These are phyloP conservation scores for Echinometra lucunter DNA, from an alignment of 53 echinoderm and acorn worm genomes.

Conservation along the genomic window DNA sequence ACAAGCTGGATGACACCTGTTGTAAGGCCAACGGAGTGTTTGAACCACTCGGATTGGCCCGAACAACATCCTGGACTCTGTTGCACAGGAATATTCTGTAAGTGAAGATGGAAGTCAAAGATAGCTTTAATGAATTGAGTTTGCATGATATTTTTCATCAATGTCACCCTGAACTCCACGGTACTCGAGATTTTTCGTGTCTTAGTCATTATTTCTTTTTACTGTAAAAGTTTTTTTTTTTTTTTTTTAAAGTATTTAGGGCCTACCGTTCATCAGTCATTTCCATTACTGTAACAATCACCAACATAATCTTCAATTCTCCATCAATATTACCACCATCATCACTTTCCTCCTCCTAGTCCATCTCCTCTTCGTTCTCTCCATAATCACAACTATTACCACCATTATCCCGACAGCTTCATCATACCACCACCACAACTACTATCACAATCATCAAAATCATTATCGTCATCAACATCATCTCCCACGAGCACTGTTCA, in stretches of 20 bases:
- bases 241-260: no score
- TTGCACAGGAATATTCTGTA: not conserved
- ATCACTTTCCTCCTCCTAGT: not conserved
- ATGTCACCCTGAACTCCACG: not conserved
- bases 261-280: no score
- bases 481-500: not conserved
- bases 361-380: not conserved
- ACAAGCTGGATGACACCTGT: not conserved
- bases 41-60: not conserved
- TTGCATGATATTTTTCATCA: not conserved
- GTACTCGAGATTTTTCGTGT: no score
- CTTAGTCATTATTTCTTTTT: no score
- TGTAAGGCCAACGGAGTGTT: not conserved
- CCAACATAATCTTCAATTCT: not conserved
- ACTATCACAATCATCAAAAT: conserved; percentile 52
- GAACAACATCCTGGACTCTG: not conserved
- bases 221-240: no score
- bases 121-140: not conserved
- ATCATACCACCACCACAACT: conserved; percentile 27
- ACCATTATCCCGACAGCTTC: not conserved
- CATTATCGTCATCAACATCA: conserved; percentile 57
- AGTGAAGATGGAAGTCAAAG: not conserved
- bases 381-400: not conserved
- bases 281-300: not conserved
- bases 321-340: not conserved